Evolutionary conservation across 2,888 invertebrate species (phyloP).

Genomic region (Hirtodrosophila cameraria): DNA sequence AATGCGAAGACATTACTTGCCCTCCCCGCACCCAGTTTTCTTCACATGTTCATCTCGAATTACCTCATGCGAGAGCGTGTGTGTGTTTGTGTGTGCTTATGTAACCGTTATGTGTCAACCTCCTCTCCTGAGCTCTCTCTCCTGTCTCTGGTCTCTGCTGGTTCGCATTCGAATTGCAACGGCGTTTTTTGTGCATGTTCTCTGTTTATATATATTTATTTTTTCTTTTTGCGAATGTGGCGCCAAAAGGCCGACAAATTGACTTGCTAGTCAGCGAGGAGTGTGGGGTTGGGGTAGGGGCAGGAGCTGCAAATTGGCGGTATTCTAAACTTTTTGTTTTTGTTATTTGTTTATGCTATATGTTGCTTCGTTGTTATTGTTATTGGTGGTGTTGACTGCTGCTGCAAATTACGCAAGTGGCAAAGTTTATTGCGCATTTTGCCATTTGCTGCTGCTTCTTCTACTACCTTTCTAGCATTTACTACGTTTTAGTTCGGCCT

Average conservation of each 20-base stretch:
- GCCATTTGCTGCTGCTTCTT: slow-evolving; percentile 27
- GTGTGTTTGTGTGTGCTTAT: slow-evolving; percentile 32
- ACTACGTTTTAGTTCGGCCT: slow-evolving; percentile 45
- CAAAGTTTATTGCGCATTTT: slow-evolving; percentile 67
- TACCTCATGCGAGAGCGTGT: slow-evolving; percentile 51
- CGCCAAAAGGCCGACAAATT: slow-evolving; percentile 63
- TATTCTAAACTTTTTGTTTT: slow-evolving; percentile 57
- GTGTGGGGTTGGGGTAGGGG: background rate
- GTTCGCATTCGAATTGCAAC: slow-evolving; percentile 42
- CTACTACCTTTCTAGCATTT: slow-evolving; percentile 35
- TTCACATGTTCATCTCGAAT: slow-evolving; percentile 45
- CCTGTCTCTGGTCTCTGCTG: slow-evolving; percentile 4
- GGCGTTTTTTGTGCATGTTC: slow-evolving; percentile 25
- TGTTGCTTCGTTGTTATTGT: slow-evolving; percentile 40
- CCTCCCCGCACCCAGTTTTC: slow-evolving; percentile 3
- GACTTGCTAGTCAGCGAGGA: background rate
- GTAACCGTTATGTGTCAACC: slow-evolving; percentile 56
- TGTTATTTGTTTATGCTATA: slow-evolving; percentile 62
- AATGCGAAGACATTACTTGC: slow-evolving; percentile 28
- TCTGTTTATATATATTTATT: slow-evolving; percentile 74
- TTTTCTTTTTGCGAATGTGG: slow-evolving; percentile 68
- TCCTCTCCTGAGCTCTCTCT: slow-evolving; percentile 1
- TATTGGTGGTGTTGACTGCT: background rate
- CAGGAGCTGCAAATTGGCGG: background rate
- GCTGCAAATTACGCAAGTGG: slow-evolving; percentile 69